Evolutionary conservation across 2,797 vertebrate species (phyloP).

Genomic region (Cygnus olor): DNA sequence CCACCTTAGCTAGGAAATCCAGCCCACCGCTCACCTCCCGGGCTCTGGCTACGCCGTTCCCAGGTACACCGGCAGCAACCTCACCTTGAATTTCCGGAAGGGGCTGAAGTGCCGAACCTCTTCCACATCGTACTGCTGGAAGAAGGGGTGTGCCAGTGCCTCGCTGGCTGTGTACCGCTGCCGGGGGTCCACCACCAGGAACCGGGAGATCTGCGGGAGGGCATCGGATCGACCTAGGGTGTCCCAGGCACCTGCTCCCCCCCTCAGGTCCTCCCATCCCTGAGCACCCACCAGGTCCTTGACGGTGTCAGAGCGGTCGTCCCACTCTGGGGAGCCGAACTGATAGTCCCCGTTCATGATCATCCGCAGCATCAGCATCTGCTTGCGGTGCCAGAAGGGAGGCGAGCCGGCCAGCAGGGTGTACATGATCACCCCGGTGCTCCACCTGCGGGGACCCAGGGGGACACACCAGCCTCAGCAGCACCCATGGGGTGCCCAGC

Average conservation of each 20-base stretch:
- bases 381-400: constrained; percentile 98
- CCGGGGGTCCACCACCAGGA: constrained; percentile 90
- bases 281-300: constrained; percentile 89
- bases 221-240: fast-evolving
- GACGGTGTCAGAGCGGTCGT: constrained; percentile 94
- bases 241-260: background rate
- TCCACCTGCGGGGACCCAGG: constrained; percentile 85
- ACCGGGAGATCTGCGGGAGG: constrained; percentile 87
- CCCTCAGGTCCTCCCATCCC: background rate
- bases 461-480: background rate
- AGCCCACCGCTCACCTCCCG: fast-evolving
- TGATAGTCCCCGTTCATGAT: constrained; percentile 91
- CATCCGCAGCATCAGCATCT: constrained; percentile 98
- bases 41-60: too few species aligned
- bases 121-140: constrained; percentile 92
- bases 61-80: background rate
- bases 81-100: constrained; percentile 93
- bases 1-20: background rate
- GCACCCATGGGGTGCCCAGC: fast-evolving
- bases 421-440: constrained; percentile 97
- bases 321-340: constrained; percentile 94
- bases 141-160: constrained; percentile 92
- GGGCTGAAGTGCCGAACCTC: constrained; percentile 96
- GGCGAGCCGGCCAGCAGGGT: constrained; percentile 95
- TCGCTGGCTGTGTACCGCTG: constrained; percentile 86